These are phyloP conservation scores for Cryptoblepharus egeriae DNA, from an alignment of 2,797 vertebrate genomes.

Conservation along the genomic window DNA sequence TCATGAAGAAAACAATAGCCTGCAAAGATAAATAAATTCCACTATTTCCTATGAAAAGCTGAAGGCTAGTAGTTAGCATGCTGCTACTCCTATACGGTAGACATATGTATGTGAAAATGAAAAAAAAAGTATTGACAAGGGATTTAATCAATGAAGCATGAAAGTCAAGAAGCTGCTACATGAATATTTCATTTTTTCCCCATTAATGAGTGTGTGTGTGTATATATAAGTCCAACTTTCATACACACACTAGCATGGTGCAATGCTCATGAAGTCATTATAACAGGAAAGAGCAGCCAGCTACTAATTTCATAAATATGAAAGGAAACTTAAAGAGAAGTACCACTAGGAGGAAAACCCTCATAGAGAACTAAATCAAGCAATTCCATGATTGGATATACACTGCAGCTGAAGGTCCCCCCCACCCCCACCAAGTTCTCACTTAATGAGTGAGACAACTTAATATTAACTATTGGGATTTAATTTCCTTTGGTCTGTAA, in stretches of 20 bases:
- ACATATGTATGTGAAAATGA: constrained; percentile 1
- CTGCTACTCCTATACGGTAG: neutral
- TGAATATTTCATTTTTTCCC: neutral
- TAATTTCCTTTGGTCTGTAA: neutral
- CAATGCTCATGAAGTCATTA: neutral
- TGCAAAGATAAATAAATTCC: neutral
- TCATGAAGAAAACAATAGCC: neutral
- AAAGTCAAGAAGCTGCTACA: neutral
- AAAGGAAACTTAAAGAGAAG: neutral
- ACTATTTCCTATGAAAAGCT: neutral
- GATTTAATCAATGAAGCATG: constrained; percentile 8
- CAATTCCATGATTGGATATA: neutral
- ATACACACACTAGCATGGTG: neutral
- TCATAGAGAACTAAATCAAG: neutral
- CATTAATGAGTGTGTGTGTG: neutral
- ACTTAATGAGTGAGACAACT: neutral
- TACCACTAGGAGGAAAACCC: neutral
- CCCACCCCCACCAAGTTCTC: neutral
- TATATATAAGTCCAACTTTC: neutral
- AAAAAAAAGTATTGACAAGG: neutral
- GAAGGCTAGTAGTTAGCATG: neutral
- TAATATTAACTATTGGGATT: neutral
- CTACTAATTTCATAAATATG: neutral
- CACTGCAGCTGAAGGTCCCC: neutral
- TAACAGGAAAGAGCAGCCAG: neutral